Evolutionary conservation across 2,888 invertebrate species (phyloP).

Genomic region (Yponomeuta evonymella): DNA sequence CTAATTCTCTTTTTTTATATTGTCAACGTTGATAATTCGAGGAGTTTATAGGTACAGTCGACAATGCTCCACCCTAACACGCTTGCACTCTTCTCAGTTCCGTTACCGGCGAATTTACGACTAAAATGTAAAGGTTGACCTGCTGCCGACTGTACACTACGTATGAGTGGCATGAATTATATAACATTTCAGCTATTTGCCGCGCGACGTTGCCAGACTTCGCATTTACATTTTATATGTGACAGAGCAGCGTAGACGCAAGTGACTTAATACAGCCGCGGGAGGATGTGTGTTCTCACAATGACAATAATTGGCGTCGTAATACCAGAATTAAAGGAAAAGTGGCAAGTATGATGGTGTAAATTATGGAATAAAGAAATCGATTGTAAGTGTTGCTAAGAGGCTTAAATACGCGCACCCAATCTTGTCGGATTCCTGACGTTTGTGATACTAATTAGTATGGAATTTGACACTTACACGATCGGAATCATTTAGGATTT

Average conservation of each 20-base stretch:
- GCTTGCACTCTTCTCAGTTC: no score
- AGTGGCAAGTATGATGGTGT: not conserved
- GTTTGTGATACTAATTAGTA: no score
- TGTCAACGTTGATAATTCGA: no score
- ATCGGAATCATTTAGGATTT: no score
- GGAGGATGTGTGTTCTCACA: not conserved
- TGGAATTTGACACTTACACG: no score
- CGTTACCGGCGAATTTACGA: no score
- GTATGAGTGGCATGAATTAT: not conserved
- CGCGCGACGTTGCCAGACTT: constrained; percentile 7
- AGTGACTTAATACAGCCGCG: not conserved
- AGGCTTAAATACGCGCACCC: no score
- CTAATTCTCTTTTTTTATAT: not conserved
- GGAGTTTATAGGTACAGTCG: no score
- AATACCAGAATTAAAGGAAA: not conserved
- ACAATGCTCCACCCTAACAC: no score
- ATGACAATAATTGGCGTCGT: not conserved
- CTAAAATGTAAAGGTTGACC: no score
- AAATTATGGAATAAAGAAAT: not conserved
- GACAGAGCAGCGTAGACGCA: not conserved
- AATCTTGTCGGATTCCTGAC: no score
- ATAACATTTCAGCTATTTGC: constrained; percentile 7
- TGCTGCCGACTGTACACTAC: not conserved
- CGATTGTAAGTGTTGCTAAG: not conserved
- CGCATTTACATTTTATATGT: constrained; percentile 5